These are phyloP conservation scores for Leptosomus discolor DNA, from an alignment of 2,113 vertebrate species.

Conservation along the genomic window DNA sequence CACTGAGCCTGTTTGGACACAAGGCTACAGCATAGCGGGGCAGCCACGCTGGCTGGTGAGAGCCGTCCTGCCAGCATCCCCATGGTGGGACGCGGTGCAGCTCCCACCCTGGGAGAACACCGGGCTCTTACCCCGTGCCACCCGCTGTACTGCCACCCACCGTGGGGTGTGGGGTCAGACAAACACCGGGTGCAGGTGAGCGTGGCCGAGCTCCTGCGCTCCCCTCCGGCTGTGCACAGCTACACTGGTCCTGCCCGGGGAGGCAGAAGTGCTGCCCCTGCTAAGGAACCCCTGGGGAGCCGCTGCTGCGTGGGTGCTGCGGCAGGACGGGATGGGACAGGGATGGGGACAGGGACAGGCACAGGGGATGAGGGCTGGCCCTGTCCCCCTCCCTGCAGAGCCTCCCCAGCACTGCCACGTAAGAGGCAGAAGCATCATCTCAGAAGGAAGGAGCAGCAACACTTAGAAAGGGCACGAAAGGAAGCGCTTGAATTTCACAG, in stretches of 20 bases:
- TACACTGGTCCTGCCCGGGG: background rate
- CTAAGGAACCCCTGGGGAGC: background rate
- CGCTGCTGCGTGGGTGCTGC: background rate
- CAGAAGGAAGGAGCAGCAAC: background rate
- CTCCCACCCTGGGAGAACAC: background rate
- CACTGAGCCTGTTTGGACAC: background rate
- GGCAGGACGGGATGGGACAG: background rate
- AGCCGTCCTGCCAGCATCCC: accelerated
- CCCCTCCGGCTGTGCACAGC: accelerated
- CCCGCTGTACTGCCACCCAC: accelerated
- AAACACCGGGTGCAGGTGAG: no score
- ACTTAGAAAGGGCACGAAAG: slow-evolving; percentile 5
- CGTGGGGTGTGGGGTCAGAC: accelerated
- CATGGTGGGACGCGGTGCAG: accelerated
- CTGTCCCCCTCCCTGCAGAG: background rate
- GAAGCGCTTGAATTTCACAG: background rate
- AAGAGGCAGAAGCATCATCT: background rate
- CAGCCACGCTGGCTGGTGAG: background rate
- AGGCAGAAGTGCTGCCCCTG: background rate
- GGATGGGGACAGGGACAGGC: background rate
- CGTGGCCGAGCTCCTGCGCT: accelerated
- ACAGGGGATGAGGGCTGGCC: background rate
- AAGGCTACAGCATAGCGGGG: accelerated
- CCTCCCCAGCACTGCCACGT: accelerated
- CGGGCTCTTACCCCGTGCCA: accelerated